Percentiles rank a stretch among this genome's conserved stretches.
phyloP scores from a whole-genome alignment of 2,888 invertebrate genomes.

The Argynnis bischoffii region DNA sequence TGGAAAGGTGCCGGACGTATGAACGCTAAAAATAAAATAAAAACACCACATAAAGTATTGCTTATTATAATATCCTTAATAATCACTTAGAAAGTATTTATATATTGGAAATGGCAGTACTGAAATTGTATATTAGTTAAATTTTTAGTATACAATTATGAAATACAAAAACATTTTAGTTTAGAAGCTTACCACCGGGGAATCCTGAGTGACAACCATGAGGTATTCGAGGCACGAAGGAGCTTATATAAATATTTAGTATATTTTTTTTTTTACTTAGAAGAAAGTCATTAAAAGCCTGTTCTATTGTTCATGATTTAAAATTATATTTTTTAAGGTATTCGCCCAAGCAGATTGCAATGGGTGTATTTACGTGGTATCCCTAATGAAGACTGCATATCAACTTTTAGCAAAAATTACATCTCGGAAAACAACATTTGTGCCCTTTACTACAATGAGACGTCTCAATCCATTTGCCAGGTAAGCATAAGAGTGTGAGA shows the following conservation, averaged over 20 bases:
- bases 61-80: neutral
- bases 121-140: too few species aligned
- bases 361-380: conserved; percentile 67
- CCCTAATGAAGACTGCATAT: conserved; percentile 52
- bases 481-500: conserved; percentile 45
- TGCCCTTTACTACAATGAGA: conserved; percentile 65
- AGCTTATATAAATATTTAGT: too few species aligned
- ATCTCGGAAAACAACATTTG: conserved; percentile 60
- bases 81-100: too few species aligned
- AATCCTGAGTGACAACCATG: conserved; percentile 71
- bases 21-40: conserved; percentile 55
- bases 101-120: too few species aligned
- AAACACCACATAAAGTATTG: neutral
- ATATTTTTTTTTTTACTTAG: too few species aligned
- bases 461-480: conserved; percentile 72
- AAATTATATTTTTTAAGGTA: conserved; percentile 46
- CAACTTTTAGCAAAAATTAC: conserved; percentile 48
- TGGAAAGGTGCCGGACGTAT: conserved; percentile 68
- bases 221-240: conserved; percentile 66
- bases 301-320: too few species aligned
- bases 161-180: too few species aligned
- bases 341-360: conserved; percentile 52
- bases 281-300: too few species aligned
- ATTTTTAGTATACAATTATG: too few species aligned
- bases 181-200: conserved; percentile 57